Evolutionary conservation across 2,797 vertebrate genomes (phyloP).

Genomic region (Podargus strigoides): DNA sequence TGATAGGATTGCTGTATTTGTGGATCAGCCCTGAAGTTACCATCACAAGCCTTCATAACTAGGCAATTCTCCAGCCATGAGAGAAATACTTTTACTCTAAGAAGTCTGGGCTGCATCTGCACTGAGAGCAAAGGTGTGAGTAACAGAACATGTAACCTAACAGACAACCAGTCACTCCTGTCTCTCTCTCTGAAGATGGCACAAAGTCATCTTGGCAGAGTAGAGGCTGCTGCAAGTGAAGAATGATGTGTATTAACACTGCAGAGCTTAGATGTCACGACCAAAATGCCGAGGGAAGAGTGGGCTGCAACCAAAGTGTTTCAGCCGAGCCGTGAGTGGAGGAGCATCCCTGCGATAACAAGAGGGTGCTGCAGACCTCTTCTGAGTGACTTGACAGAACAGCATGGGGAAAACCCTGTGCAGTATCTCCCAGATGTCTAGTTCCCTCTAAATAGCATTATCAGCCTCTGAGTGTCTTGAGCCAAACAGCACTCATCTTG

Average conservation of each 20-base stretch:
- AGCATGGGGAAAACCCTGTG: background rate
- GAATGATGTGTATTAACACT: background rate
- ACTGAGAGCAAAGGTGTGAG: background rate
- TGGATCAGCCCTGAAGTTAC: background rate
- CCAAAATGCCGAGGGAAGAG: background rate
- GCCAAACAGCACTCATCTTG: background rate
- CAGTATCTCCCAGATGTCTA: background rate
- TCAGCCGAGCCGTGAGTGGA: background rate
- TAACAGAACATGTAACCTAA: accelerated
- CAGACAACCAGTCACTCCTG: background rate
- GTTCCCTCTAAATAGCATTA: background rate
- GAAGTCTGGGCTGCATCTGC: background rate
- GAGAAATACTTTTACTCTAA: background rate
- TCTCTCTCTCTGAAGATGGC: background rate
- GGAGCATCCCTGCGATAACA: background rate
- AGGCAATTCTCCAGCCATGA: background rate
- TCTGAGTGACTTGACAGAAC: background rate
- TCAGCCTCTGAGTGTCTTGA: background rate
- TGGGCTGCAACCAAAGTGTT: accelerated
- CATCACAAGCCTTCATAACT: background rate
- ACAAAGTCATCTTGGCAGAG: background rate
- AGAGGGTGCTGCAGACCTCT: background rate
- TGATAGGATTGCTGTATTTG: background rate
- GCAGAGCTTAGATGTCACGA: background rate
- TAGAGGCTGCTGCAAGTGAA: background rate